Conservation (phyloP, 2,797 vertebrate species). For the Gobionotothen gibberifrons region DNA sequence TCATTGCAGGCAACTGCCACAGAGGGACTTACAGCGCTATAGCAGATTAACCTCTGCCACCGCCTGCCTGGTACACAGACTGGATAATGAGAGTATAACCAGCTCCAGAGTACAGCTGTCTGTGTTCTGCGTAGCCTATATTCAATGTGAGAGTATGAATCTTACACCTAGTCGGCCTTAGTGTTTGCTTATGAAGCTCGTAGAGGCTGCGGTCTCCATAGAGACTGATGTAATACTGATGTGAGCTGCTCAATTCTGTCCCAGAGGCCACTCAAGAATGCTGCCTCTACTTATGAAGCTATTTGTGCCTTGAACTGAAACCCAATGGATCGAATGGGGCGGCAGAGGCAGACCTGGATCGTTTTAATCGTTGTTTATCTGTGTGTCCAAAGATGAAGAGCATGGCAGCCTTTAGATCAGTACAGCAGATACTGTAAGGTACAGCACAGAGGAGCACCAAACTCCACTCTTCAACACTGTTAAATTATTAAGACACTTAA, state of each 20-base stretch:
- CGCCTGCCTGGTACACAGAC: slow-evolving; percentile 46
- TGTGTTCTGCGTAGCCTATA: slow-evolving; percentile 51
- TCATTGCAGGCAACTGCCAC: slow-evolving; percentile 73
- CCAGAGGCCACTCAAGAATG: slow-evolving; percentile 53
- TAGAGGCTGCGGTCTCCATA: slow-evolving; percentile 64
- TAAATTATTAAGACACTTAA: slow-evolving; percentile 82
- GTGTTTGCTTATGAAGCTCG: slow-evolving; percentile 62
- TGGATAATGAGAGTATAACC: slow-evolving; percentile 60
- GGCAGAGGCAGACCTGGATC: slow-evolving; percentile 36
- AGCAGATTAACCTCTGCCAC: slow-evolving; percentile 52
- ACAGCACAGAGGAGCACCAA: slow-evolving; percentile 49
- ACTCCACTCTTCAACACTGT: slow-evolving; percentile 60
- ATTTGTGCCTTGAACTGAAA: slow-evolving; percentile 62
- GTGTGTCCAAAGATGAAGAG: slow-evolving; percentile 43
- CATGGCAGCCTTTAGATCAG: slow-evolving; percentile 54
- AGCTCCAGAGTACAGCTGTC: slow-evolving; percentile 58
- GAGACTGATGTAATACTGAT: slow-evolving; percentile 63
- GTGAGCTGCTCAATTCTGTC: slow-evolving; percentile 65
- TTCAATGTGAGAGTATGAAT: slow-evolving; percentile 50
- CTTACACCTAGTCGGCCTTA: slow-evolving; percentile 62
- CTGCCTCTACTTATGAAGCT: slow-evolving; percentile 60
- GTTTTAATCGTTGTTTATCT: slow-evolving; percentile 51
- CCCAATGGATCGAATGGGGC: slow-evolving; percentile 28
- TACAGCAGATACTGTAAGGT: slow-evolving; percentile 44
- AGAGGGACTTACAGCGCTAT: slow-evolving; percentile 33